Evolutionary conservation across 2,797 vertebrate species (phyloP), one percentile per base, ranked within the genome.

Genomic region (Ctenopoma multispine): DNA sequence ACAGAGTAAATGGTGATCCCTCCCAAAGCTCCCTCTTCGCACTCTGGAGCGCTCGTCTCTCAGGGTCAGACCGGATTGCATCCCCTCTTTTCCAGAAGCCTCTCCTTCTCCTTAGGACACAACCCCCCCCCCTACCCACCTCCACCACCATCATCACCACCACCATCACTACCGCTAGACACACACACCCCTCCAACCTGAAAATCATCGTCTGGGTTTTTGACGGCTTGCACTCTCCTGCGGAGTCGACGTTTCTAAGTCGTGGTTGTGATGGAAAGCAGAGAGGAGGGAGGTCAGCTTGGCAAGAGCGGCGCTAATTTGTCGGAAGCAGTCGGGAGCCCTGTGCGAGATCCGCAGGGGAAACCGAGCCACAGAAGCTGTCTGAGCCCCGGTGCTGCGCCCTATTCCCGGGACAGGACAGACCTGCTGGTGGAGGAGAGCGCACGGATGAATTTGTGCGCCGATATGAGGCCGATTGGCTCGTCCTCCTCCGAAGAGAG

Each of bases 1-100:
- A 80, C 95, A 96, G 96, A 95, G 94, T 96, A 95, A 96, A 97
- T 96, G 96, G 96, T 97, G 96, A 96, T 96, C 96, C 96, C 96
- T 97, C 96, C 96, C 97, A 97, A 96, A 96, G 95, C 95, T 95
- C 92, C 95, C 90, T 75, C 87, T 93, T 92, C 90, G 94, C 96
- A 89, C 94, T 94, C 94, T 89, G 93, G 87, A 96, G 95, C 92
- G 93, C 88, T 95, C 93, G 91, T 93, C 95, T 95, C 95, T 94
- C 95, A 96, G 96, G 96, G 96, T 97, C 96, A 96, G 92, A 96
- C 94, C 93, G 85, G 86, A 93, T 86, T 85, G 84, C 87, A 79
- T 89, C 88, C 85, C 82, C 53, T 77, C 61, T 81, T 81, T 92
- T 86, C 84, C 68, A 77, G 69, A 82, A 87, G 60, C 81, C 82